Evolutionary conservation across 2,113 vertebrate genomes (phyloP), one percentile per base, ranked within the genome.

Genomic region (Bagarius yarrelli): DNA sequence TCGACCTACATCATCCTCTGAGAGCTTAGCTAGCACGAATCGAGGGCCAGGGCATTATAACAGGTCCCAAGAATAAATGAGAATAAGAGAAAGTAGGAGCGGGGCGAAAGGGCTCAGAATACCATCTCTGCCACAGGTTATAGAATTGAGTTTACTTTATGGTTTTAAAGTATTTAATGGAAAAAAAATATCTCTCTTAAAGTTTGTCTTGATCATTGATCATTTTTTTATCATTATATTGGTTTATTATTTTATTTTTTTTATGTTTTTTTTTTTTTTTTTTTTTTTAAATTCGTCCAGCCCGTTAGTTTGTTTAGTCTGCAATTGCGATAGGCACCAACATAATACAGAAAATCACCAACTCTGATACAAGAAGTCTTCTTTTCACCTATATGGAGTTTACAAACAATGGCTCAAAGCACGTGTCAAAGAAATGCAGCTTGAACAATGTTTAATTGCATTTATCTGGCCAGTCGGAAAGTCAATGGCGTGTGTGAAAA

Each of bases 21-120:
- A 72, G 82, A 74, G 74, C 69, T 83, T 79, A 56, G 50, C 53
- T 63, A 53, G 81, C 57, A 36, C 19, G 19, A 8, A 64, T 56
- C 27, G 40, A 53, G 18, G 66, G 27, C 56, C 66, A 53, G 72
- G 60, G 72, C 11, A 50, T 55, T 34, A 73, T 61, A 61, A 32
- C 19, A 79, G 32, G 15, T 70, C 40, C 40, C n/a, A 14, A n/a
- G 25, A 67, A 23, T 13, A 2, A 16, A 44, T 0, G 23, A 25
- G 13, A n/a, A 25, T 15, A 16, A 16, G 15, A 25, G 15, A 50
- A 70, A 27, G 34, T 1, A 40, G 18, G 36, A 25, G n/a, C 3
- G 14, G 40, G 5, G 40, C 12, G n/a, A 21, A 27, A 23, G 40
- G 23, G 64, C 18, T 30, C 23, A 44, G 25, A 57, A 55, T 21